Conservation (phyloP, 53 echinoderm and acorn worm genomes). For the Glandiceps talaboti region DNA sequence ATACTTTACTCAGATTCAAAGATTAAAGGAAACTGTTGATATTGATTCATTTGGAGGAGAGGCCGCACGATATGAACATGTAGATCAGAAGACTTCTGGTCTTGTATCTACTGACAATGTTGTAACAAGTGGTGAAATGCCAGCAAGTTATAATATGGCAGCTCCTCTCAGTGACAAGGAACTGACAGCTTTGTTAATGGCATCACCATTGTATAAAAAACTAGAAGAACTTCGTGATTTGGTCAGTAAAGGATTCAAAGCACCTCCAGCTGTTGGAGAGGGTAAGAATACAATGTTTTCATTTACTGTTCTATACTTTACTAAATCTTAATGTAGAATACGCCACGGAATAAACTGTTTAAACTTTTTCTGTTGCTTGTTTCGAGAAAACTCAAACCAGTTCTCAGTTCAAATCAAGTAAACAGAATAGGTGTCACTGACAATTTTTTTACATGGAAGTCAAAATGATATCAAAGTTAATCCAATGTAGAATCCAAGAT, state of each 20-base stretch:
- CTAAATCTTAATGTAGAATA: too few relatives aligned
- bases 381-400: too few relatives aligned
- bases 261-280: slow-evolving; percentile 16
- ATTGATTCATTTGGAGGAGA: neutral
- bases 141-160: slow-evolving; percentile 44
- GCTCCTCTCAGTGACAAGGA: slow-evolving; percentile 88
- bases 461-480: too few relatives aligned
- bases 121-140: slow-evolving; percentile 28
- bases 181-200: slow-evolving; percentile 81
- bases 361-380: too few relatives aligned
- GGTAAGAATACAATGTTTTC: neutral
- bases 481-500: too few relatives aligned
- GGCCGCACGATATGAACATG: neutral
- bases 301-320: too few relatives aligned
- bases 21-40: neutral
- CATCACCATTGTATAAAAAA: slow-evolving; percentile 84
- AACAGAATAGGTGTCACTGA: too few relatives aligned
- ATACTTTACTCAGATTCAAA: neutral
- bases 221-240: slow-evolving; percentile 77
- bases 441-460: too few relatives aligned
- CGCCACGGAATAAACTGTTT: too few relatives aligned
- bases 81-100: slow-evolving; percentile 12
- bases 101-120: too few relatives aligned
- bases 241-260: slow-evolving; percentile 68
- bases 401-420: too few relatives aligned